Evolutionary conservation across 2,797 vertebrate species (phyloP).

Genomic region (Cirrhinus mrigala): DNA sequence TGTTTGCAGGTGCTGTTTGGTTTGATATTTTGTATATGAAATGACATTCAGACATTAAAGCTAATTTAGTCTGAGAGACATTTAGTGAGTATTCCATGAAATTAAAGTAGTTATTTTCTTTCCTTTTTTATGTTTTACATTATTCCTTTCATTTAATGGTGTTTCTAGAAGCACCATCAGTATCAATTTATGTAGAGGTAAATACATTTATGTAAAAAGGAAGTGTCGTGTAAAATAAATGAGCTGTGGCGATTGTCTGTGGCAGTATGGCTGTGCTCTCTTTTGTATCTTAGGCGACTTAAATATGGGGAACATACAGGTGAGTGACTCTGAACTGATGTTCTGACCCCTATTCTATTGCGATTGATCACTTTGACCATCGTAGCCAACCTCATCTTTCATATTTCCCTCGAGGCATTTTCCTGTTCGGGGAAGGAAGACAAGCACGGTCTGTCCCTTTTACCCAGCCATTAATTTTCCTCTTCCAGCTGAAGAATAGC

Average conservation of each 20-base stretch:
- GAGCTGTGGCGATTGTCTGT: slow-evolving; percentile 25
- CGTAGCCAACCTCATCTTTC: slow-evolving; percentile 47
- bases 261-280: slow-evolving; percentile 14
- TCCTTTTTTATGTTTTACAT: not conserved
- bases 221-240: slow-evolving; percentile 5
- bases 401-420: slow-evolving; percentile 48
- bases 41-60: not conserved
- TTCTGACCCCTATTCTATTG: slow-evolving; percentile 49
- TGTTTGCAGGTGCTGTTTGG: not conserved
- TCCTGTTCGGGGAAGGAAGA: slow-evolving; percentile 30
- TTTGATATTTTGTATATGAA: not conserved
- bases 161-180: not conserved
- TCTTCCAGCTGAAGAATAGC: not conserved
- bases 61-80: not conserved
- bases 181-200: slow-evolving; percentile 1
- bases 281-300: slow-evolving; percentile 23
- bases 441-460: not conserved
- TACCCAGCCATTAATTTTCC: not conserved
- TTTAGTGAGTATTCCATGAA: not conserved
- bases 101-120: not conserved
- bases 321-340: slow-evolving; percentile 30
- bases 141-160: not conserved
- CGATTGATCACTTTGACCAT: slow-evolving; percentile 49
- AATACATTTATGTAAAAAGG: slow-evolving; percentile 1
- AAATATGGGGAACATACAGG: slow-evolving; percentile 31